These are phyloP conservation scores for Amphiura filiformis DNA, from an alignment of 35 echinoderm and acorn worm genomes.

Conservation along the genomic window DNA sequence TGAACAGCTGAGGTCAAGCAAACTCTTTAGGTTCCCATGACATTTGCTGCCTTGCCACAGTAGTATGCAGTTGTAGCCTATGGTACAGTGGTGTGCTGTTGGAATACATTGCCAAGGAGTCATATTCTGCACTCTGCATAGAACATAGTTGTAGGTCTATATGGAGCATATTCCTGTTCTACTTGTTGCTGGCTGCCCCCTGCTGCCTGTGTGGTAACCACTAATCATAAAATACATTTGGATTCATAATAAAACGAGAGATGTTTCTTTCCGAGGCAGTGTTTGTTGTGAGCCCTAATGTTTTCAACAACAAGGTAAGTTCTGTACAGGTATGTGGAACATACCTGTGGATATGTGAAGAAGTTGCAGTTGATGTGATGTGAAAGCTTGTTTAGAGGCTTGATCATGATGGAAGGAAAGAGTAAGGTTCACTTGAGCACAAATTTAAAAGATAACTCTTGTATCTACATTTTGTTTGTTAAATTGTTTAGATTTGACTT, in stretches of 20 bases:
- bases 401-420: not conserved
- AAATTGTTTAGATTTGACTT: too few species aligned
- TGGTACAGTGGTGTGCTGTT: too few species aligned
- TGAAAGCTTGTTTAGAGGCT: not conserved
- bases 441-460: not conserved
- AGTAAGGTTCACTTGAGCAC: not conserved
- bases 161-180: not conserved
- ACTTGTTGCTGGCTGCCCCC: not conserved
- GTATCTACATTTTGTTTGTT: too few species aligned
- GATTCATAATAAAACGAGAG: not conserved
- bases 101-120: too few species aligned
- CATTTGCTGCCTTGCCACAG: not conserved
- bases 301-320: not conserved
- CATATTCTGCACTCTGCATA: too few species aligned
- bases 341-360: not conserved
- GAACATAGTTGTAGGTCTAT: not conserved
- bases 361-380: not conserved
- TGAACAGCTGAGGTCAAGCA: not conserved
- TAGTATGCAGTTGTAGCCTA: not conserved
- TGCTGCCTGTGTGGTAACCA: not conserved
- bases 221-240: not conserved
- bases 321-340: not conserved
- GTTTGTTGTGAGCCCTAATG: conserved; percentile 1
- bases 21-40: not conserved
- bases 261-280: not conserved